Evolutionary conservation across 2,888 invertebrate genomes (phyloP), one percentile per base, ranked within the genome.

Genomic region (Trissoscelio sp.): DNA sequence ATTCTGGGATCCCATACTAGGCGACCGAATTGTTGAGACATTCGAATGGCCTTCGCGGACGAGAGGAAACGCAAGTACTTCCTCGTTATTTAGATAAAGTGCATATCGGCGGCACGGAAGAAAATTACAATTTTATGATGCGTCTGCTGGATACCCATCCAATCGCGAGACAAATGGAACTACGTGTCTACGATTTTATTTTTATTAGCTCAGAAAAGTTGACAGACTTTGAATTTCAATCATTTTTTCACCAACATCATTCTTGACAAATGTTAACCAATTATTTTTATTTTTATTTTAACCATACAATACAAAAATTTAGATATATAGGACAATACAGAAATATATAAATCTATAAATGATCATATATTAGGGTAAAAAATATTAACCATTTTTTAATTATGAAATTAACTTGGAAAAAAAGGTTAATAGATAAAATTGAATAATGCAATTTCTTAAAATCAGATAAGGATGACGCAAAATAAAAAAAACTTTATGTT

Each of bases 41-140:
- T 46, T 75, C 80, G 70, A 74, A 81, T 66, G 75, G 70, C 70
- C 80, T 80, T 80, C 74, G 69, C 46, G 48, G 48, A 57, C 62
- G 72, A 42, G 82, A 85, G 81, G 84, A 84, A 84, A 77, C 55
- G 80, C 66, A 73, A 75, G 82, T 83, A 72, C 84, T 86, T 86
- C 86, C 86, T 83, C 66, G 73, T 78, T 28, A 51, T 44, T 46
- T 48, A 79, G 86, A 86, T 86, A 84, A 82, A 64, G 64, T 73
- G 67, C 66, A 75, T 66, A 75, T 80, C 74, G 14, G 1, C 22
- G 44, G 18, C 44, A 12, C 28, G 11, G 14, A 31, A 51, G 57
- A 69, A 69, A 80, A 80, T 75, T 80, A 67, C 73, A 39, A 60
- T 73, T 73, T 73, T 67, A 55, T 46, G 70, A 78, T 31, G 42